Percentiles rank a stretch among this genome's conserved stretches.
phyloP scores from a whole-genome alignment of 2,797 vertebrate species.

The Acanthopagrus latus region DNA sequence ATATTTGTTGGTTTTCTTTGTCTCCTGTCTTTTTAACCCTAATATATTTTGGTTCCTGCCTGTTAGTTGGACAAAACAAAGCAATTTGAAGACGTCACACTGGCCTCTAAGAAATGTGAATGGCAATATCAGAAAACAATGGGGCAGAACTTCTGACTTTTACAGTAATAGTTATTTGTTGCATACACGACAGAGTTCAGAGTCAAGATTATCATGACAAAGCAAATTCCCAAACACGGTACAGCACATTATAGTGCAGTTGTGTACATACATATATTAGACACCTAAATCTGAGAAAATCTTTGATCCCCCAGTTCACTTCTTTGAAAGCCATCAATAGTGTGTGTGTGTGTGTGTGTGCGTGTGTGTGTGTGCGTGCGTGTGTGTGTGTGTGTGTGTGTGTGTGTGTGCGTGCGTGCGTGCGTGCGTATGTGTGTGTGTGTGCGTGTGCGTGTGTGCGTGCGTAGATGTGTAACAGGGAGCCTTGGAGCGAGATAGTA shows the following conservation, averaged over 20 bases:
- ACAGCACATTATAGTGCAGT: neutral
- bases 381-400: neutral
- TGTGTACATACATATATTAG: neutral
- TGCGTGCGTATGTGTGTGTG: too few relatives aligned
- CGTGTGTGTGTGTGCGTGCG: too few relatives aligned
- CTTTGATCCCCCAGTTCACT: neutral
- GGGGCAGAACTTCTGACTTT: too few relatives aligned
- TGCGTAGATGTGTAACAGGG: slow-evolving; percentile 8
- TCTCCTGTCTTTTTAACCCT: neutral
- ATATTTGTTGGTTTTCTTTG: neutral
- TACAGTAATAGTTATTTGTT: neutral
- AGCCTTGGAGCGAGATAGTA: slow-evolving; percentile 34
- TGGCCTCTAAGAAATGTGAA: neutral
- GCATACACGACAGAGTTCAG: neutral
- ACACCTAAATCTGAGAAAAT: neutral
- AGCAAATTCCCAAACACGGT: neutral
- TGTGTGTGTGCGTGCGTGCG: neutral
- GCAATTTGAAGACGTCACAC: neutral
- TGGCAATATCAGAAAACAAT: neutral
- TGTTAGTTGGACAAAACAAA: neutral
- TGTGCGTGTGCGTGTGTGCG: neutral
- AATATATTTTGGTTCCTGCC: neutral
- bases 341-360: too few relatives aligned
- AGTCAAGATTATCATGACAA: neutral
- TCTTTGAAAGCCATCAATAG: slow-evolving; percentile 9